A percentile compares a stretch with the other conserved stretches of the same genome.
Evolutionary conservation across 1,140 invertebrate species (phyloP).

Genomic region (Drosophila orosa): DNA sequence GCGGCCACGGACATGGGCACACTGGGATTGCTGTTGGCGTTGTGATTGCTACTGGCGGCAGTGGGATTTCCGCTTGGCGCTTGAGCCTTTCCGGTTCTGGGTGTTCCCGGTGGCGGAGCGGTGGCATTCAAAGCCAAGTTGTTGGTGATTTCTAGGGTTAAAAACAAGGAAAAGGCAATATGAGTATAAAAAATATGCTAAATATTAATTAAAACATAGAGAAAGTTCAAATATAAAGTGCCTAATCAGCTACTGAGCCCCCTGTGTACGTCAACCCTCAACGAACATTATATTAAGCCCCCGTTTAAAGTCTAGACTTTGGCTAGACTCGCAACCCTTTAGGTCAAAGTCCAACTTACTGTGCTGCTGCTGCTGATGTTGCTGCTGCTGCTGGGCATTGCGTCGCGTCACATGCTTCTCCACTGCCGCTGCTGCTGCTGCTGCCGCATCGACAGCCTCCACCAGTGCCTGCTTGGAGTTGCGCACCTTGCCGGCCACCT

Average conservation of each 20-base stretch:
- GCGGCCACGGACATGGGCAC: conserved; percentile 19
- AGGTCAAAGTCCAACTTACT: conserved; percentile 50
- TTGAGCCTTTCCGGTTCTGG: conserved; percentile 51
- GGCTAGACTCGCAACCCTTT: neutral
- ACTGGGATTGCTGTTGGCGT: conserved; percentile 31
- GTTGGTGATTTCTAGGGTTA: conserved; percentile 45
- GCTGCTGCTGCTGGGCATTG: conserved; percentile 68
- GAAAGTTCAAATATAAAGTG: no score
- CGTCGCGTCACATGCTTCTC: conserved; percentile 76
- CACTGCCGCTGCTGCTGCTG: conserved; percentile 23
- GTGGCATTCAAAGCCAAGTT: conserved; percentile 23
- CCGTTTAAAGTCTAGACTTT: conserved; percentile 1
- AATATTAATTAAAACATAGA: no score
- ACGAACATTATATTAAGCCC: neutral
- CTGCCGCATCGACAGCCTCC: conserved; percentile 40
- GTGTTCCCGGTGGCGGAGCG: conserved; percentile 13
- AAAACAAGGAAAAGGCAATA: neutral
- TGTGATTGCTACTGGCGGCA: conserved; percentile 36
- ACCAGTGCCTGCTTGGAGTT: conserved; percentile 83
- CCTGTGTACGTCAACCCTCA: neutral
- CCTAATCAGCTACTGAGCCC: no score
- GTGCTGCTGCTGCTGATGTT: conserved; percentile 50
- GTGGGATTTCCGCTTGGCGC: conserved; percentile 10
- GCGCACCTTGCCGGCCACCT: conserved; percentile 88
- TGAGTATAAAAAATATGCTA: no score